These are phyloP conservation scores for Argentina silus DNA, from an alignment of 2,797 vertebrate species.

Conservation along the genomic window DNA sequence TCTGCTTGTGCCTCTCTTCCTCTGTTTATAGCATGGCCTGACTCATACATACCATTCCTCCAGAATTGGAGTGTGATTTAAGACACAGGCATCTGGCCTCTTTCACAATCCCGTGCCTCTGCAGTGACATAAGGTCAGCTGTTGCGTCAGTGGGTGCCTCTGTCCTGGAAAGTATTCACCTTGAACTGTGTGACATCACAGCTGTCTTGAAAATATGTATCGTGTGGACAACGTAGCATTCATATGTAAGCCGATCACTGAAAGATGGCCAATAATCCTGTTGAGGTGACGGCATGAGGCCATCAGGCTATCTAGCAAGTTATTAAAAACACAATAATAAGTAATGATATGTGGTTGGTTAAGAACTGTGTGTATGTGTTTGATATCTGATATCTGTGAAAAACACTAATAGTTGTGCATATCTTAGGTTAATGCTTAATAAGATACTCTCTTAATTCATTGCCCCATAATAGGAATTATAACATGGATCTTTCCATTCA, in stretches of 20 bases:
- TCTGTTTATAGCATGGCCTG: not conserved
- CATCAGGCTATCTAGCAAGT: not conserved
- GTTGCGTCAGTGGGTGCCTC: not conserved
- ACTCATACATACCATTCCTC: not conserved
- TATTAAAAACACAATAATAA: too few species aligned
- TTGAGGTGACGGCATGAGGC: slow-evolving; percentile 1
- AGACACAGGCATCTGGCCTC: not conserved
- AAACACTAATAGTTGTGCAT: too few species aligned
- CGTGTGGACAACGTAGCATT: not conserved
- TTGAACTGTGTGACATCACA: not conserved
- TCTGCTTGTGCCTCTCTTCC: not conserved
- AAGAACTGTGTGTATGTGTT: too few species aligned
- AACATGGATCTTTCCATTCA: too few species aligned
- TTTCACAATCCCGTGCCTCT: not conserved
- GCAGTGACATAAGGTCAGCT: not conserved
- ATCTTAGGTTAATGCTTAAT: too few species aligned
- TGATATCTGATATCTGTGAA: too few species aligned
- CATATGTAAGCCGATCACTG: slow-evolving; percentile 1
- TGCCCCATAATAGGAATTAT: too few species aligned
- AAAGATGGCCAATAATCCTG: not conserved
- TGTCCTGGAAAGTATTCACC: not conserved
- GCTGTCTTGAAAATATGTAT: not conserved
- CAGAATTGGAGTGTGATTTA: not conserved
- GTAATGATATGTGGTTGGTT: too few species aligned
- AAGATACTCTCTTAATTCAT: too few species aligned